These are phyloP conservation scores for Anisognathus igniventris DNA, from an alignment of 2,797 vertebrate genomes.

Conservation along the genomic window DNA sequence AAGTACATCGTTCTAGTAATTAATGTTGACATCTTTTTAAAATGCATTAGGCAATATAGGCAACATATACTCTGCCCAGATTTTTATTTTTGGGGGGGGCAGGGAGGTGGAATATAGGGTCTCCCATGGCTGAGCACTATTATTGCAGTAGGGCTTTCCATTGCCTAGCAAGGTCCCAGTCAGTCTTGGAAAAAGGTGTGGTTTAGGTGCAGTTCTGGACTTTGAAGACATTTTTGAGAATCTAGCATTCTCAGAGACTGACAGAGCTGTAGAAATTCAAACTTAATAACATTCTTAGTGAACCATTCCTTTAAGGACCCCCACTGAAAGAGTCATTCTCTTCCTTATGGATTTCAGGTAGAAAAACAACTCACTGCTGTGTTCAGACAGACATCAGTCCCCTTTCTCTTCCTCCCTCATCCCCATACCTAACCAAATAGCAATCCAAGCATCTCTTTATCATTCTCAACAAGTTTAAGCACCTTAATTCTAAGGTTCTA, in stretches of 20 bases:
- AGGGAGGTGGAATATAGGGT: background rate
- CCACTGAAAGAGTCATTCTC: background rate
- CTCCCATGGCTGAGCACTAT: background rate
- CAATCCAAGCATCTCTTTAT: background rate
- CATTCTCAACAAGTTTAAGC: background rate
- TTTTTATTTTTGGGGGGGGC: background rate
- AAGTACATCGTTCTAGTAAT: constrained; percentile 42
- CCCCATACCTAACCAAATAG: background rate
- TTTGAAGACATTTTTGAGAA: background rate
- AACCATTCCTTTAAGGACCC: background rate
- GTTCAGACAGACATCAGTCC: background rate
- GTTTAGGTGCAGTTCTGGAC: background rate
- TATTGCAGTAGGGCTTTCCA: background rate
- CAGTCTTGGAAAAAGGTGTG: background rate
- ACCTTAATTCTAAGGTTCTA: constrained; percentile 8
- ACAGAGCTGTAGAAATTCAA: background rate
- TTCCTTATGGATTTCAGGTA: background rate
- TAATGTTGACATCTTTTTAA: constrained; percentile 51
- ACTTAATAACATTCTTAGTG: background rate
- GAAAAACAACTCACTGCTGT: background rate
- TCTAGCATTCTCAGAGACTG: background rate
- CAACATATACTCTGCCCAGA: constrained; percentile 51
- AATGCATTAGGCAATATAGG: constrained; percentile 63
- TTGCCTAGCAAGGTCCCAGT: background rate
- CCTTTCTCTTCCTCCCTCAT: background rate